A percentile compares a stretch with the other conserved stretches of the same genome.
These are phyloP conservation scores for Harmothoe impar DNA, from an alignment of 2,888 invertebrate genomes.

Conservation along the genomic window DNA sequence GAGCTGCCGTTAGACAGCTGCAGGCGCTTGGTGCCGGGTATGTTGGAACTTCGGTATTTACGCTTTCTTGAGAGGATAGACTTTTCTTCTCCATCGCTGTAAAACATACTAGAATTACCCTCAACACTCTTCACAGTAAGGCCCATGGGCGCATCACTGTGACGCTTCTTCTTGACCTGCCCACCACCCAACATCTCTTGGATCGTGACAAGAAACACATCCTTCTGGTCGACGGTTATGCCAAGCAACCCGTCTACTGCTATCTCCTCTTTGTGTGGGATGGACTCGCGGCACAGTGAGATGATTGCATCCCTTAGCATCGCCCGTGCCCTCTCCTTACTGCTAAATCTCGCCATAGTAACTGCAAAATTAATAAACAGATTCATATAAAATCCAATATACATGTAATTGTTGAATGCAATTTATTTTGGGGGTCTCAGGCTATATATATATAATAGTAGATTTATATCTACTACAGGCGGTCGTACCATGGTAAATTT, in stretches of 20 bases:
- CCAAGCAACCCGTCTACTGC: conserved; percentile 26
- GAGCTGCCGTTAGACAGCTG: background rate
- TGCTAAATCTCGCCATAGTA: background rate
- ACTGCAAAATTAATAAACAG: no score
- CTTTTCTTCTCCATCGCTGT: background rate
- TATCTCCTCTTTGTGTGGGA: conserved; percentile 49
- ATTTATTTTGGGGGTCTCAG: no score
- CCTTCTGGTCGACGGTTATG: conserved; percentile 38
- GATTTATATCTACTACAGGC: no score
- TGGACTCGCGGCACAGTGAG: conserved; percentile 26
- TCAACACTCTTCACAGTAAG: conserved; percentile 10
- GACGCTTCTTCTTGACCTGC: conserved; percentile 8
- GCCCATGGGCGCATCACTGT: background rate
- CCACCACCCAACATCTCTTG: conserved; percentile 25
- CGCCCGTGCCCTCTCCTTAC: background rate
- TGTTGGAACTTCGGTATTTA: background rate
- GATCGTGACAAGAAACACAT: background rate
- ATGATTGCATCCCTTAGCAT: conserved; percentile 40
- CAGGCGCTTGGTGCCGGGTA: background rate
- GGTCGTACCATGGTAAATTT: no score
- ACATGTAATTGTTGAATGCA: no score
- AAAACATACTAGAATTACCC: conserved; percentile 24
- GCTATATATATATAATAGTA: no score
- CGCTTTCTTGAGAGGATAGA: background rate
- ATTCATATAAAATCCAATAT: no score